Conservation (phyloP, 1,140 invertebrate genomes). For the Drosophila nannoptera region DNA sequence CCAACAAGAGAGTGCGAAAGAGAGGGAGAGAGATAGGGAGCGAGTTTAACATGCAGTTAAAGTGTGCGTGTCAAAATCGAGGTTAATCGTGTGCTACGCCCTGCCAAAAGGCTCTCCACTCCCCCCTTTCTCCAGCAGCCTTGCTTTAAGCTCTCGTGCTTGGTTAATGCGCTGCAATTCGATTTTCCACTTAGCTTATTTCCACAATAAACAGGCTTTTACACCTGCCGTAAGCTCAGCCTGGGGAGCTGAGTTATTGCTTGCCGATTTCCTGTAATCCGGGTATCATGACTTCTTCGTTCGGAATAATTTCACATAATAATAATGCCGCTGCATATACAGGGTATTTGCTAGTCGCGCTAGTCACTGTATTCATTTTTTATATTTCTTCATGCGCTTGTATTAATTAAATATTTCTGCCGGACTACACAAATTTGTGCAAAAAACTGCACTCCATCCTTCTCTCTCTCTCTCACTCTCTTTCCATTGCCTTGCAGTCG, state of each 20-base stretch:
- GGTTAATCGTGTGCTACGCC: conserved; percentile 25
- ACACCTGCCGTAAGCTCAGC: conserved; percentile 1
- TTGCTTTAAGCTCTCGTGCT: background rate
- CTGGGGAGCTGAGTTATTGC: too few species aligned
- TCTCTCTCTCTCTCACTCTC: too few species aligned
- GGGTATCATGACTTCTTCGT: too few species aligned
- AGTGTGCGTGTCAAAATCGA: conserved; percentile 46
- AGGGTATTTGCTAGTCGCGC: background rate
- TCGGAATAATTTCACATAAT: too few species aligned
- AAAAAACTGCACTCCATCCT: conserved; percentile 35
- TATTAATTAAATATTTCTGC: conserved; percentile 62
- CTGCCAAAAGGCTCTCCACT: background rate
- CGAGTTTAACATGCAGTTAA: conserved; percentile 2
- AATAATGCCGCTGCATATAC: too few species aligned
- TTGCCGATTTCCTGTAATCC: too few species aligned
- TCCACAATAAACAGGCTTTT: conserved; percentile 10
- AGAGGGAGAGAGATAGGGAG: too few species aligned
- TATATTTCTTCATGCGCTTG: conserved; percentile 3
- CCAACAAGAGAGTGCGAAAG: background rate
- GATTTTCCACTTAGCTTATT: conserved; percentile 36
- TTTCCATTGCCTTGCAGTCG: too few species aligned
- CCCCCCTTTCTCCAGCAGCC: background rate
- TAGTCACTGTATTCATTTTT: conserved; percentile 6
- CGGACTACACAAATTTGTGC: conserved; percentile 49
- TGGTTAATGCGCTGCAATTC: conserved; percentile 53